Conservation (phyloP, 2,113 vertebrate species). For the Chloroceryle aenea region DNA sequence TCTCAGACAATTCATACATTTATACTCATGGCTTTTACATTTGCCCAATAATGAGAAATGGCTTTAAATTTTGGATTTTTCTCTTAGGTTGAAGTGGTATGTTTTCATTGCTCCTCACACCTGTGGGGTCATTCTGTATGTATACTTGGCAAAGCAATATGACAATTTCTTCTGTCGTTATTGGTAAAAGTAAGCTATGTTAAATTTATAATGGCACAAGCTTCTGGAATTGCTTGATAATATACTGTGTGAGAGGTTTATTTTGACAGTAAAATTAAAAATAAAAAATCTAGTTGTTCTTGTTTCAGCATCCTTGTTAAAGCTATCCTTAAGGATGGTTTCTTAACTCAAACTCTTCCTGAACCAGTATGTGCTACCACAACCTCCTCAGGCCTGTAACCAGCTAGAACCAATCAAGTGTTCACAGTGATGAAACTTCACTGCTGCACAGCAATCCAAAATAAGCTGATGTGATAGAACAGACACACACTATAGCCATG, state of each 20-base stretch:
- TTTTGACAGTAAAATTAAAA: neutral
- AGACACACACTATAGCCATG: fast-evolving
- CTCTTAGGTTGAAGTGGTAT: neutral
- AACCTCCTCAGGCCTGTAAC: neutral
- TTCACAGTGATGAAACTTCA: neutral
- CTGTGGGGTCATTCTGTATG: neutral
- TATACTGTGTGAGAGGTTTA: neutral
- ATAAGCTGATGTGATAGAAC: neutral
- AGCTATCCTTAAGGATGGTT: neutral
- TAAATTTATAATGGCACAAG: neutral
- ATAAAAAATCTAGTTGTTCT: neutral
- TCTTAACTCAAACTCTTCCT: neutral
- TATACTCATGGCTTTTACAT: neutral
- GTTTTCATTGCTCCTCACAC: neutral
- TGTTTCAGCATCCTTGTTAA: neutral
- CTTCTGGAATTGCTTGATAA: neutral
- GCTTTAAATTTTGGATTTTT: neutral
- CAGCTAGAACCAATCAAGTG: neutral
- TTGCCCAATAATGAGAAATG: neutral
- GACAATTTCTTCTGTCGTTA: neutral
- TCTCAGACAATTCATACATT: neutral
- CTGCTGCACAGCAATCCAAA: neutral
- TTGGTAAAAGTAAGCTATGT: neutral
- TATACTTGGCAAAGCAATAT: neutral
- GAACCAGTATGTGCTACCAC: neutral